Evolutionary conservation across 2,888 invertebrate genomes (phyloP), one percentile per base, ranked within the genome.

Genomic region (Rhodophaea formosa): DNA sequence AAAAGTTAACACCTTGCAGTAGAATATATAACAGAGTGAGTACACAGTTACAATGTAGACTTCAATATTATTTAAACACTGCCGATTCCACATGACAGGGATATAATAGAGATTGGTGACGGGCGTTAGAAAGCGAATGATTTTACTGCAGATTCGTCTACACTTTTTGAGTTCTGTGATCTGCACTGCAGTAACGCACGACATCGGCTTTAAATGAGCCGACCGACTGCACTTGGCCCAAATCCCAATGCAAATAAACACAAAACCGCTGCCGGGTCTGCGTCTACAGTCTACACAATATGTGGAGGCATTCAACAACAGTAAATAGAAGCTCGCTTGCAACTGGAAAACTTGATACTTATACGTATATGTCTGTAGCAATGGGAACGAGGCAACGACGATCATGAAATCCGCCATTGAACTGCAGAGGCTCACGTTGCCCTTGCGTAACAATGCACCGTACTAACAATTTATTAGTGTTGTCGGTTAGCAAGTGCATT

Each of bases 191-290:
- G 60, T 61, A 56, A 61, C 42, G 29, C 29, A 59, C 57, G 58
- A 60, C 59, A 61, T 78, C 71, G 71, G 73, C 72, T 77, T 76
- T 74, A 80, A 81, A 79, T 79, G 79, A 69, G 64, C 61, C 74
- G 71, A 79, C 85, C 85, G 77, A 84, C 73, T 86, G 84, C 85
- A 85, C 86, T 86, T 85, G 86, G 86, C 86, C 86, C 78, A 79
- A 84, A 85, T 84, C 84, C 79, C 74, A 77, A 77, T 74, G 72
- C 79, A 83, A 82, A 85, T 83, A 84, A 82, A 85, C 84, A 80
- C 75, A 75, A 80, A 79, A 77, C 79, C 70, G 72, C 71, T 77
- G 69, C 73, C 76, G 75, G 72, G 73, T 74, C 68, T 71, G 70
- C 66, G 71, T 72, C 72, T 75, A 59, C 57, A 59, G 51, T 57